A percentile compares a stretch with the other conserved stretches of the same genome.
These are phyloP conservation scores for Nemurella pictetii DNA, from an alignment of 2,888 invertebrate species.

Conservation along the genomic window DNA sequence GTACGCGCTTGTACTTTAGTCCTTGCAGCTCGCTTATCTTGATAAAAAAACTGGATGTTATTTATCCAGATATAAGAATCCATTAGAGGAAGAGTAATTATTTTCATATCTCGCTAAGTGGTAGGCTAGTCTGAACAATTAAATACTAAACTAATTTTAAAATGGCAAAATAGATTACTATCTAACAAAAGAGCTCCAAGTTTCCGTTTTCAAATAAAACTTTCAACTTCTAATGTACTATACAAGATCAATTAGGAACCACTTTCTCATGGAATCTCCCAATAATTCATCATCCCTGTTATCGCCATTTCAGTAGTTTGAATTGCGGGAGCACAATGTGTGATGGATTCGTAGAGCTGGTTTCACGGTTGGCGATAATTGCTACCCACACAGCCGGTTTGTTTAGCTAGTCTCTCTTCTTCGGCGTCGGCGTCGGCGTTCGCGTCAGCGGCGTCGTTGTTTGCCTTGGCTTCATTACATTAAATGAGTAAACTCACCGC, in stretches of 20 bases:
- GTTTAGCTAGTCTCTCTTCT: too few relatives aligned
- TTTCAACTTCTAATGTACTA: not conserved
- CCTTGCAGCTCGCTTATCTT: too few relatives aligned
- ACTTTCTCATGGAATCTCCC: not conserved
- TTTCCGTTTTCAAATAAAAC: not conserved
- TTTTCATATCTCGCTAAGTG: not conserved
- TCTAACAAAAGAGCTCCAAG: not conserved
- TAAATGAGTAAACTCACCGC: slow-evolving; percentile 15
- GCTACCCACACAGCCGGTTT: not conserved
- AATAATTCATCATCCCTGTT: not conserved
- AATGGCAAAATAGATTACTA: not conserved
- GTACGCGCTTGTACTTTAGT: too few relatives aligned
- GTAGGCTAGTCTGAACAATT: not conserved
- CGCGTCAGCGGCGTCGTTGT: not conserved
- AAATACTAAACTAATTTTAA: not conserved
- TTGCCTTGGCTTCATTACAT: slow-evolving; percentile 15
- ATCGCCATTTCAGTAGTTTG: not conserved
- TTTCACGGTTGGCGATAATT: not conserved
- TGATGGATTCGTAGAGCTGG: not conserved
- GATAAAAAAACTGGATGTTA: too few relatives aligned
- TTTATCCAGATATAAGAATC: too few relatives aligned
- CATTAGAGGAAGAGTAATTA: not conserved
- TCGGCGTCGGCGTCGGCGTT: not conserved
- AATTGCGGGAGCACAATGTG: not conserved
- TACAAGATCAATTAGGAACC: slow-evolving; percentile 16